A percentile compares a stretch with the other conserved stretches of the same genome.
These are phyloP conservation scores for Epinephelus fuscoguttatus DNA, from an alignment of 2,113 vertebrate species.

Conservation along the genomic window DNA sequence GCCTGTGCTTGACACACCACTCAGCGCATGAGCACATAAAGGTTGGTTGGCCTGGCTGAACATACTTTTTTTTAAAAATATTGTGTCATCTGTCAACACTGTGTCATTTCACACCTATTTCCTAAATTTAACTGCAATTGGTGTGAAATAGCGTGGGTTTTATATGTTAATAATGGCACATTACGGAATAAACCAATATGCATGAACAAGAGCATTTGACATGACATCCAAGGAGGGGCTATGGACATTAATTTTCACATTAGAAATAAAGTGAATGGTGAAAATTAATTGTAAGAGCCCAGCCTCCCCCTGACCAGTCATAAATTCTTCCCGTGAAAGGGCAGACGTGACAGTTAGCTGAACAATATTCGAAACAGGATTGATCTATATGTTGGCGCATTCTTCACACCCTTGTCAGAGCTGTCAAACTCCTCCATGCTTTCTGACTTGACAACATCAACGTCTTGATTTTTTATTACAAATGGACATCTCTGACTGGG, in stretches of 20 bases:
- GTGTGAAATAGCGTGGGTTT: slow-evolving; percentile 2
- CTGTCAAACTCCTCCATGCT: slow-evolving; percentile 72
- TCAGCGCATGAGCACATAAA: slow-evolving; percentile 18
- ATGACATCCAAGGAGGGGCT: not conserved
- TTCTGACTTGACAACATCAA: slow-evolving; percentile 75
- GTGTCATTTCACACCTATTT: slow-evolving; percentile 14
- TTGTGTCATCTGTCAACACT: not conserved
- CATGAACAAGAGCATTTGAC: slow-evolving; percentile 14
- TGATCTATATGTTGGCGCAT: slow-evolving; percentile 77
- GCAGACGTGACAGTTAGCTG: slow-evolving; percentile 75
- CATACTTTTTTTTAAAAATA: slow-evolving; percentile 37
- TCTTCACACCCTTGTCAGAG: slow-evolving; percentile 77
- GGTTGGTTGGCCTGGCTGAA: slow-evolving; percentile 16
- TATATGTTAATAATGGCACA: not conserved
- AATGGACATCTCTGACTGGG: slow-evolving; percentile 44
- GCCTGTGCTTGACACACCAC: slow-evolving; percentile 32
- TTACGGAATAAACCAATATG: not conserved
- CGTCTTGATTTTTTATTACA: slow-evolving; percentile 76
- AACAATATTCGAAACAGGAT: slow-evolving; percentile 72
- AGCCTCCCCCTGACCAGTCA: slow-evolving; percentile 57
- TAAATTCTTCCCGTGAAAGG: slow-evolving; percentile 76
- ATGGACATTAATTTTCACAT: slow-evolving; percentile 44
- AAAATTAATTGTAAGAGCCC: slow-evolving; percentile 63
- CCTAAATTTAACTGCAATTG: not conserved
- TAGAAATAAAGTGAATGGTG: slow-evolving; percentile 46